phyloP scores from a whole-genome alignment of 2,888 invertebrate species.

The Dascillus cervinus region DNA sequence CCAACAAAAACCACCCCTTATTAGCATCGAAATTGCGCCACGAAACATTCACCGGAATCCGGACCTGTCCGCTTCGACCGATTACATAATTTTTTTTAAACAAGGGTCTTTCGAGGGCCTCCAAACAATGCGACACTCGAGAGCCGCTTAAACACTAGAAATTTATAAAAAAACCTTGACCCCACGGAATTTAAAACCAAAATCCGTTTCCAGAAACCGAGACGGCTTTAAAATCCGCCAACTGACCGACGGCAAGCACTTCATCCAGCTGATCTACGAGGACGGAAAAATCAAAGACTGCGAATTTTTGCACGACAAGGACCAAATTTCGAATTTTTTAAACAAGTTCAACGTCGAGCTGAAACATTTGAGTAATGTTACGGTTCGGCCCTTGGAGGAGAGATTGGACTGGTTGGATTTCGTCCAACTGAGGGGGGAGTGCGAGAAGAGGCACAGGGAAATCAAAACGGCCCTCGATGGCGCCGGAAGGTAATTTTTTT shows the following conservation, averaged over 20 bases:
- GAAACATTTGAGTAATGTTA: slow-evolving; percentile 44
- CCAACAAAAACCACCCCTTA: no score
- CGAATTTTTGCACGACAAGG: slow-evolving; percentile 52
- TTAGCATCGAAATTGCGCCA: no score
- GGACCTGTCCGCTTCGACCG: no score
- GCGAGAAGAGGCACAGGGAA: slow-evolving; percentile 41
- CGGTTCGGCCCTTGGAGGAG: slow-evolving; percentile 46
- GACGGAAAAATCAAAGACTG: slow-evolving; percentile 57
- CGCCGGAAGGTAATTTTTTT: slow-evolving; percentile 11
- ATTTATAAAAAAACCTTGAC: no score
- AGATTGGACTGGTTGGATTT: slow-evolving; percentile 52
- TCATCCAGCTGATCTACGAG: slow-evolving; percentile 62
- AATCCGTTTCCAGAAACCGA: slow-evolving; percentile 46
- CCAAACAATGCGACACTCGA: no score
- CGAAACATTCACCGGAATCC: no score
- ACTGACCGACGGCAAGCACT: slow-evolving; percentile 58
- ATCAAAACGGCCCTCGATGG: slow-evolving; percentile 22
- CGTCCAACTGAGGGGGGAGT: slow-evolving; percentile 49
- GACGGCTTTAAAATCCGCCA: slow-evolving; percentile 53
- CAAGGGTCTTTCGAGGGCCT: no score
- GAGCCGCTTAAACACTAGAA: no score
- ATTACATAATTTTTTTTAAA: no score
- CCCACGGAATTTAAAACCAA: no score
- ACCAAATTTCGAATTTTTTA: slow-evolving; percentile 51
- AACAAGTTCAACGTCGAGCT: slow-evolving; percentile 52